Evolutionary conservation across 2,888 invertebrate species (phyloP).

Genomic region (Ephialtes manifestator): DNA sequence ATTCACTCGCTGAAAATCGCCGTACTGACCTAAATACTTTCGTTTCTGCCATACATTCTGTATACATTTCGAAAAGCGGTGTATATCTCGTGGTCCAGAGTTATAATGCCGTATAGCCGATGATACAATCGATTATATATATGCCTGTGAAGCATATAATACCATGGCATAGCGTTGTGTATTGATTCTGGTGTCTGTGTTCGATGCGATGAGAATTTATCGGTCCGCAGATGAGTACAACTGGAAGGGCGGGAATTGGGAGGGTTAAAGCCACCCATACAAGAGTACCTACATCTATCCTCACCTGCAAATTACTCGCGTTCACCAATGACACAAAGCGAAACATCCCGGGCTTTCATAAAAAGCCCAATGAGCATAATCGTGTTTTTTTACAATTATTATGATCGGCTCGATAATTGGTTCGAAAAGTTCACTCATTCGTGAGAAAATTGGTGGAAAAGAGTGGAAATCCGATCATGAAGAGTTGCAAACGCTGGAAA

Average conservation of each 20-base stretch:
- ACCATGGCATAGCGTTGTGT: background rate
- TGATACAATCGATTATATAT: background rate
- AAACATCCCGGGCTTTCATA: background rate
- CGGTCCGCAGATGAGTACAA: slow-evolving; percentile 4
- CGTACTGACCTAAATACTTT: slow-evolving; percentile 49
- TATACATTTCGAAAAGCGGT: background rate
- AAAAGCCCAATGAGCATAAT: background rate
- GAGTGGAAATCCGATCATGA: slow-evolving; percentile 1
- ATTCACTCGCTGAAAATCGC: slow-evolving; percentile 37
- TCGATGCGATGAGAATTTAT: slow-evolving; percentile 25
- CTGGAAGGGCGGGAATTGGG: background rate
- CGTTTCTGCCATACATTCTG: slow-evolving; percentile 7
- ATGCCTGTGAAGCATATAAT: slow-evolving; percentile 10
- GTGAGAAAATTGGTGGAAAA: slow-evolving; percentile 51
- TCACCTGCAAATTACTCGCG: slow-evolving; percentile 9
- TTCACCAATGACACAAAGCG: background rate
- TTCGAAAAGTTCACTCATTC: slow-evolving; percentile 50
- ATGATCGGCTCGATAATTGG: slow-evolving; percentile 59
- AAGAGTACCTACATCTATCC: background rate
- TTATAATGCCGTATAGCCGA: slow-evolving; percentile 40
- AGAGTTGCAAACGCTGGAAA: background rate
- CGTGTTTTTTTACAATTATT: slow-evolving; percentile 55
- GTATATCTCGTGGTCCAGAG: slow-evolving; percentile 8
- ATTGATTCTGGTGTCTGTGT: slow-evolving; percentile 14
- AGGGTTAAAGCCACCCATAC: background rate